These are phyloP conservation scores for Nycteola revayana DNA, from an alignment of 2,888 invertebrate genomes.

Conservation along the genomic window DNA sequence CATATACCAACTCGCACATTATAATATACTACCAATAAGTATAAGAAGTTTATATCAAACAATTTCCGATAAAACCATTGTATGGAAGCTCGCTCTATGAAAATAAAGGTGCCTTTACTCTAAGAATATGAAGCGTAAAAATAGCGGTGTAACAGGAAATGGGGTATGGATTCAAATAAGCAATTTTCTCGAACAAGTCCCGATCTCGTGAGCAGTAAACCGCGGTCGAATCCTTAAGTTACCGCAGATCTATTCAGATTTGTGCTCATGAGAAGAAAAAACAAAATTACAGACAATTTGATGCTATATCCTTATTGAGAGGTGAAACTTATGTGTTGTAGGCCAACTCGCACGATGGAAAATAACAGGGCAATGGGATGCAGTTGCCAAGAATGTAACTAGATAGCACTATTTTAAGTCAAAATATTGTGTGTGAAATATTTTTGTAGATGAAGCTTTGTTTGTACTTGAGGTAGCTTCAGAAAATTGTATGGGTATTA, in stretches of 20 bases:
- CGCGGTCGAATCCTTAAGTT: slow-evolving; percentile 44
- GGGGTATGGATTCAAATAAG: slow-evolving; percentile 59
- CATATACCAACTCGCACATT: too few species aligned
- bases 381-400: slow-evolving; percentile 13
- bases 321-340: slow-evolving; percentile 61
- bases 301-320: slow-evolving; percentile 73
- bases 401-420: too few species aligned
- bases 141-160: slow-evolving; percentile 38
- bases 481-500: too few species aligned
- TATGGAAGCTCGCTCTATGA: too few species aligned
- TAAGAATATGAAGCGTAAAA: slow-evolving; percentile 45
- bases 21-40: too few species aligned
- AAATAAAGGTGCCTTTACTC: slow-evolving; percentile 16
- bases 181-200: slow-evolving; percentile 60
- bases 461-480: too few species aligned
- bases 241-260: slow-evolving; percentile 51
- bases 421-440: too few species aligned
- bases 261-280: slow-evolving; percentile 74
- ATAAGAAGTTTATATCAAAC: too few species aligned
- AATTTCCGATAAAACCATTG: too few species aligned
- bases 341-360: slow-evolving; percentile 1
- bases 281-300: slow-evolving; percentile 76
- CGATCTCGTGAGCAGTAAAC: slow-evolving; percentile 59
- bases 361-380: background rate
- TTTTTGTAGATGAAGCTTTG: too few species aligned